A percentile compares a stretch with the other conserved stretches of the same genome.
Conservation (phyloP, 2,888 invertebrate species). For the Eristalis intricaria region DNA sequence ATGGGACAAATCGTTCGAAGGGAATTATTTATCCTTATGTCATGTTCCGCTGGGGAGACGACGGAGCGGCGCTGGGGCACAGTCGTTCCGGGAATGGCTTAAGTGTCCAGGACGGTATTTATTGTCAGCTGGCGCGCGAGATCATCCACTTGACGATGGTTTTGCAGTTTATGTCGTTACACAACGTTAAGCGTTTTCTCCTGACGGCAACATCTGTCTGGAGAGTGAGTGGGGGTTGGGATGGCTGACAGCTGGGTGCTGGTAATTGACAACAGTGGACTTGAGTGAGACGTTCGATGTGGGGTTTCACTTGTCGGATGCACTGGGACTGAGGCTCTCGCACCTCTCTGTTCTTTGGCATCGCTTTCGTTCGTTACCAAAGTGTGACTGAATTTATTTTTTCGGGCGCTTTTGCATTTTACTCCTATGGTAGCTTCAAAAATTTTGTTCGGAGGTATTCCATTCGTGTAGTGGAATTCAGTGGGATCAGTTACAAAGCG, state of each 20-base stretch:
- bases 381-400: no score
- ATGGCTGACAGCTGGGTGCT: neutral
- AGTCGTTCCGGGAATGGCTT: neutral
- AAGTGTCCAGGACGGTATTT: constrained; percentile 14
- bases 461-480: no score
- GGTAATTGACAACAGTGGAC: neutral
- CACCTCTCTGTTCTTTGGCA: no score
- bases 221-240: neutral
- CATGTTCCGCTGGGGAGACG: neutral
- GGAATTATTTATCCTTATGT: constrained; percentile 15
- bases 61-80: neutral
- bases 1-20: constrained; percentile 37
- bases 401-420: no score
- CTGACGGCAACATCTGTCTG: neutral
- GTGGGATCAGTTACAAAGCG: no score
- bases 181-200: neutral
- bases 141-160: constrained; percentile 20
- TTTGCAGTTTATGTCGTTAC: neutral
- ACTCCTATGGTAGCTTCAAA: no score
- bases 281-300: neutral
- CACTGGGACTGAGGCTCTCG: no score
- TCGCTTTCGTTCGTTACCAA: no score
- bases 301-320: neutral
- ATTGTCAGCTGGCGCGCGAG: constrained; percentile 4
- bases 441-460: no score